Evolutionary conservation across 2,113 vertebrate species (phyloP).

Genomic region (Erythrocebus patas): DNA sequence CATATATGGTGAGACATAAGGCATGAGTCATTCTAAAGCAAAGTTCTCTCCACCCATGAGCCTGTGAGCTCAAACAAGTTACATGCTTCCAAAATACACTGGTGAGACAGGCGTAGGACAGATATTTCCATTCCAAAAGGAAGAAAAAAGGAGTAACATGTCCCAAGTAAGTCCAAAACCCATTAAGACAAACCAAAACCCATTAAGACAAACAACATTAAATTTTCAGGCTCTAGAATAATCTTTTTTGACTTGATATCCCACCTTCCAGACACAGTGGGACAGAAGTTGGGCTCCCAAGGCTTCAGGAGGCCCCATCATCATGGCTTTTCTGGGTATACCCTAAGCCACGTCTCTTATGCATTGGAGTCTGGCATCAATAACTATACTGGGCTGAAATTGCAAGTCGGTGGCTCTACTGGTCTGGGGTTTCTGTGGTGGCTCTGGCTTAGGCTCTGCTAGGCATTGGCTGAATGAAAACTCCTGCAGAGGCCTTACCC

Average conservation of each 20-base stretch:
- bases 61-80: neutral
- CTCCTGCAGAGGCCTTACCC: neutral
- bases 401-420: neutral
- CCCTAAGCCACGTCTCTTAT: neutral
- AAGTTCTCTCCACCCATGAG: neutral
- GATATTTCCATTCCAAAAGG: neutral
- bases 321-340: neutral
- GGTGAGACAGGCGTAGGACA: neutral
- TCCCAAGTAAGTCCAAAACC: neutral
- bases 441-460: neutral
- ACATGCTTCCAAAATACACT: neutral
- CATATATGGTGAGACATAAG: neutral
- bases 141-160: neutral
- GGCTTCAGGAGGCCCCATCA: neutral
- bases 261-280: neutral
- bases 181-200: neutral
- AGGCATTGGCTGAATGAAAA: neutral
- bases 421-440: neutral
- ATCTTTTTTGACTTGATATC: neutral
- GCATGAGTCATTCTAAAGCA: neutral
- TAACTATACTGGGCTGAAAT: neutral
- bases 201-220: neutral
- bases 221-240: neutral
- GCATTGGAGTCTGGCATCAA: neutral
- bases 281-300: neutral